phyloP scores from a whole-genome alignment of 2,113 vertebrate species.

The Tretioscincus oriximinensis region DNA sequence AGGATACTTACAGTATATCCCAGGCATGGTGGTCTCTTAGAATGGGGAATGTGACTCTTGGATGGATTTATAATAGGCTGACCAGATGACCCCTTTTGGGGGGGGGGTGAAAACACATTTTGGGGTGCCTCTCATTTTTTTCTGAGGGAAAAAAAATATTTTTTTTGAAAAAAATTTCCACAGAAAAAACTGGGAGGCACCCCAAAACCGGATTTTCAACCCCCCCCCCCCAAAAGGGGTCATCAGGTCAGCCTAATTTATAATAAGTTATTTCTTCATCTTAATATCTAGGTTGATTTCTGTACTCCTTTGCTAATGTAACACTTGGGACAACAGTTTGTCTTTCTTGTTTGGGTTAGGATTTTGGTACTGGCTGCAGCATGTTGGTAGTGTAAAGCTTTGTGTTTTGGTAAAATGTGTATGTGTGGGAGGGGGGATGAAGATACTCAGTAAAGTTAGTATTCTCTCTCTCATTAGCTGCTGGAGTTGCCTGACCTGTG shows the following conservation, averaged over 20 bases:
- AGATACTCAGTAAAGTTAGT: slow-evolving; percentile 57
- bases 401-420: slow-evolving; percentile 61
- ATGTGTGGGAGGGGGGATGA: no score
- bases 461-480: slow-evolving; percentile 60
- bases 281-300: background rate
- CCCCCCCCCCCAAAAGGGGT: no score
- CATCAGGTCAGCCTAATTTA: no score
- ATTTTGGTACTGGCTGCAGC: slow-evolving; percentile 49
- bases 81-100: no score
- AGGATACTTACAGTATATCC: no score
- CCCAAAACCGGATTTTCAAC: no score
- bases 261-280: background rate
- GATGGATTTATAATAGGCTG: background rate
- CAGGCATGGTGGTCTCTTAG: no score
- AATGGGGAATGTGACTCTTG: background rate
- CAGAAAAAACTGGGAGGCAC: no score
- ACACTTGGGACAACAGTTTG: background rate
- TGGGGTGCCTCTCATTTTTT: no score
- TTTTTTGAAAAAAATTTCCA: no score
- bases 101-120: no score
- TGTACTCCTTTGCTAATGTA: slow-evolving; percentile 22
- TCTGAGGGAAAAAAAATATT: no score
- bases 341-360: slow-evolving; percentile 42
- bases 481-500: slow-evolving; percentile 70
- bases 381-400: slow-evolving; percentile 43